Base-by-base conservation (phyloP, 2,888 invertebrate genomes). In the Hofmannophila pseudospretella region DNA sequence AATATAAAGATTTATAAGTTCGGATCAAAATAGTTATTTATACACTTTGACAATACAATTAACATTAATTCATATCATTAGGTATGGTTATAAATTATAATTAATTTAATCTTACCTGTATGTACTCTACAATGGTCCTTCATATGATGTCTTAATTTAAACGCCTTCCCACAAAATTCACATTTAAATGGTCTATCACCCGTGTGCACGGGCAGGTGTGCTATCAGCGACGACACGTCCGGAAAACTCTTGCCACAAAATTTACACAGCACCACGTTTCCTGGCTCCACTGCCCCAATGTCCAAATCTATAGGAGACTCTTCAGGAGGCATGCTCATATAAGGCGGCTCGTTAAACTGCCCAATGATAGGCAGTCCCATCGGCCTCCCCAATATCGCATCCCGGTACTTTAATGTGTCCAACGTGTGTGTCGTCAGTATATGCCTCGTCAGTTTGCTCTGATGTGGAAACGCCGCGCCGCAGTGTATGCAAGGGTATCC, bases 81-180 rank as follows among this genome's bases (percentile, higher is more conserved):
- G n/a, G n/a, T n/a, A n/a, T n/a, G n/a, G n/a, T n/a, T n/a, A n/a
- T n/a, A n/a, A n/a, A n/a, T n/a, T n/a, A n/a, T n/a, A n/a, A n/a
- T n/a, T n/a, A n/a, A n/a, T n/a, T n/a, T 16, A 3, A 20, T 54
- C 89, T 88, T 79, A 90, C 90, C 96, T 57, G 96, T 96, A 77
- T 96, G 96, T 47, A 96, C 96, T 67, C 96, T 92, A 88, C 95
- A 96, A 76, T 96, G 96, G 88, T 96, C 96, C 86, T 96, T 96
- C 96, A 96, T 96, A 88, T 96, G 96, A 77, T 96, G 96, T 47
- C 96, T 90, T 67, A 96, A 88, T 77, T 96, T 96, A 89, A 96
- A 96, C 58, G 96, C 96, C 86, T 96, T 96, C 49, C 96, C 96
- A 84, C 96, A 96, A 88, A 95, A 96, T 80, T 96, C 96, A 89